Percentiles rank a stretch among this genome's conserved stretches.
Evolutionary conservation across 2,113 vertebrate genomes (phyloP).

Genomic region (human): GRCh38 chr4:4419001-4419500

Average conservation of each 20-base stretch:
- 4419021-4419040: conserved; percentile 76
- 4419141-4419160: background rate
- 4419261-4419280: background rate
- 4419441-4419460: background rate
- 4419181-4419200: rapidly evolving
- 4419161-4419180: rapidly evolving
- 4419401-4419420: no score
- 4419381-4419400: no score
- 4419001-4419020: conserved; percentile 60
- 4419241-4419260: background rate
- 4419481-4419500: background rate
- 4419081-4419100: background rate
- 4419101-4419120: background rate
- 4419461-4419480: rapidly evolving
- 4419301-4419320: background rate
- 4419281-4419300: background rate
- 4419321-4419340: background rate
- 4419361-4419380: background rate
- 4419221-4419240: background rate
- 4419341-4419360: background rate
- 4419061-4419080: background rate
- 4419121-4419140: rapidly evolving
- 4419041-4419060: conserved; percentile 30
- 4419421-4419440: background rate
- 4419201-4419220: background rate